Base-by-base conservation (phyloP, 1,140 invertebrate genomes). In the Uloborus diversus region DNA sequence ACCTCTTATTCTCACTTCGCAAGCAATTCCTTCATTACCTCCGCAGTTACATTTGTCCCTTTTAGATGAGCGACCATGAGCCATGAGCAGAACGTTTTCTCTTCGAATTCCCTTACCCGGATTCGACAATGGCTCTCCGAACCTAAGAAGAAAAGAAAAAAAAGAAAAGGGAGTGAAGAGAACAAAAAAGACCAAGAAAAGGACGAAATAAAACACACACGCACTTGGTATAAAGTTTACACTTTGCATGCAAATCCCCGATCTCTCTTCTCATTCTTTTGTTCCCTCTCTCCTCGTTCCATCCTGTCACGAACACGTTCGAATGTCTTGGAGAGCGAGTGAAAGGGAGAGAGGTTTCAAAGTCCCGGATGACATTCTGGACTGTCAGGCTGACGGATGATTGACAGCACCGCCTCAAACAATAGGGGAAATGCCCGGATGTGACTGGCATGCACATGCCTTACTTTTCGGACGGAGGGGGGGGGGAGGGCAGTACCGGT, bases 351-450 rank as follows among this genome's bases (percentile, higher is more conserved):
- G n/a, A 17, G 53, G 37, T 23, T 53, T 27, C 49, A 56, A 56
- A 49, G 57, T 64, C 73, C 73, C 59, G 73, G 49, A 78, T 78
- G 73, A 78, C 73, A 78, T 78, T 78, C 62, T 65, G 71, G 57
- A 64, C 69, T 73, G 69, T 61, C 69, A 73, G 56, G 69, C 61
- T 78, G 73, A 78, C 73, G 73, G 25, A 65, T 78, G 73, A 78
- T 78, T 78, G 73, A 78, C 73, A 78, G 73, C 32, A 65, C 73
- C 61, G 73, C 73, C 73, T 78, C 73, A 78, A 78, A 78, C 73
- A 78, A 78, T 78, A 35, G 62, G 47, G 73, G 73, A 66, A 53
- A 37, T 65, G 73, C 73, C 73, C 73, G 73, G 73, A 78, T 78
- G 73, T 78, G 73, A 78, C 73, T 78, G 73, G 73, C 73, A 66